Evolutionary conservation across 2,888 invertebrate species (phyloP).

Genomic region (Macaria notata): DNA sequence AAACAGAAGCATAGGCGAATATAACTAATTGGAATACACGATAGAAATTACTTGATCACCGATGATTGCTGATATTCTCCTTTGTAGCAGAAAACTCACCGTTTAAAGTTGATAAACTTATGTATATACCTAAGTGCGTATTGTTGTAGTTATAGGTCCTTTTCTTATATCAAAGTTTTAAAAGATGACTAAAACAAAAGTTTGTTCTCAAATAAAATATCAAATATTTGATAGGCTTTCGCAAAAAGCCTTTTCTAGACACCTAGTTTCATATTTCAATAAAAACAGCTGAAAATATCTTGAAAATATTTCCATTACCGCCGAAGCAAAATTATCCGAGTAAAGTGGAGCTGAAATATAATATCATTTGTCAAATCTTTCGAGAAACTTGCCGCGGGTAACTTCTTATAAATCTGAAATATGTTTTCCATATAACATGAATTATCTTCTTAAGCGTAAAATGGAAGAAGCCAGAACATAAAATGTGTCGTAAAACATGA

Average conservation of each 20-base stretch:
- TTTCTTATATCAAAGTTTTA: too few relatives aligned
- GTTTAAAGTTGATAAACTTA: too few relatives aligned
- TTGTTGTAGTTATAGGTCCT: too few relatives aligned
- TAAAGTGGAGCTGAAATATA: conserved; percentile 31
- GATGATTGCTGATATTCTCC: too few relatives aligned
- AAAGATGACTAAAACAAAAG: too few relatives aligned
- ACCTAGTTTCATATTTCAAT: conserved; percentile 9
- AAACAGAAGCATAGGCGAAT: too few relatives aligned
- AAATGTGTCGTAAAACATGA: conserved; percentile 62
- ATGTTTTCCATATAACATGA: conserved; percentile 46
- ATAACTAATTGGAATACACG: too few relatives aligned
- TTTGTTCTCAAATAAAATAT: neutral
- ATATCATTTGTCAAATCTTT: conserved; percentile 41
- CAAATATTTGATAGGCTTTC: neutral
- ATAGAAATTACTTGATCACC: too few relatives aligned
- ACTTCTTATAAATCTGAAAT: conserved; percentile 46
- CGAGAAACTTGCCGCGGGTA: conserved; percentile 39
- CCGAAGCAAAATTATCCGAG: conserved; percentile 21
- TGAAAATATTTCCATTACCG: conserved; percentile 14
- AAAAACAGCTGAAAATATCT: conserved; percentile 1
- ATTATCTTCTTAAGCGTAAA: conserved; percentile 52
- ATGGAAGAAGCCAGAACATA: conserved; percentile 54
- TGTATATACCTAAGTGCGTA: too few relatives aligned
- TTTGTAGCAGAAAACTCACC: too few relatives aligned
- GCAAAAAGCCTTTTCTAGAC: conserved; percentile 1